Base-by-base conservation (phyloP, 2,888 invertebrate genomes). In the Hyppa rectilinea region DNA sequence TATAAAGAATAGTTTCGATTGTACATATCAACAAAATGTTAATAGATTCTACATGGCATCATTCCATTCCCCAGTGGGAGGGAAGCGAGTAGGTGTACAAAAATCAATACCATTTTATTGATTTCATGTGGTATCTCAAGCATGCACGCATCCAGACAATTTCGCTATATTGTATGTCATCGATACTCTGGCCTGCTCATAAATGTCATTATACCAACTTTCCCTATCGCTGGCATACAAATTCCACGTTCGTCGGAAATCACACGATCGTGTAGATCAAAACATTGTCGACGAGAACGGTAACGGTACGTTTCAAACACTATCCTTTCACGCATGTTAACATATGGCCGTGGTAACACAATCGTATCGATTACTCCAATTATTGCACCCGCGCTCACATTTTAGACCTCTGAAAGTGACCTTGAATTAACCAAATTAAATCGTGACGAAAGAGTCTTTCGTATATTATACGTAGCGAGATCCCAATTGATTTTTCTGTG, bases 261-360 rank as follows among this genome's bases (percentile, higher is more conserved):
- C 74, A 80, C 72, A 83, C 74, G 80, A 76, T 81, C 79, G 74
- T 76, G 67, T 80, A 82, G 80, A 88, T 85, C 86, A 88, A 85
- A 89, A 88, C 85, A 89, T 83, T 80, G 80, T 83, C 71, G 73
- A 76, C 75, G 73, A 79, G 75, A 82, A 81, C 72, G 84, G 87
- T 95, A 95, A 95, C 94, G 94, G 94, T 93, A 90, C 82, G 87
- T 79, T 84, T 82, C 82, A 83, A 85, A 89, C 83, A 87, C 89
- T 88, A 92, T 88, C 92, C 93, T 89, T 92, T 92, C 92, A 92
- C 93, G 88, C 91, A 89, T 87, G 91, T 85, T 89, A 95, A 93
- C 95, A 94, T 95, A 95, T 95, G 95, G 95, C 92, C 87, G 89
- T 87, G 87, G 83, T 84, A 84, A 87, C 83, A 87, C 79, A 87